These are phyloP conservation scores for Spinibarbus caldwelli DNA, from an alignment of 2,797 vertebrate species.

Conservation along the genomic window DNA sequence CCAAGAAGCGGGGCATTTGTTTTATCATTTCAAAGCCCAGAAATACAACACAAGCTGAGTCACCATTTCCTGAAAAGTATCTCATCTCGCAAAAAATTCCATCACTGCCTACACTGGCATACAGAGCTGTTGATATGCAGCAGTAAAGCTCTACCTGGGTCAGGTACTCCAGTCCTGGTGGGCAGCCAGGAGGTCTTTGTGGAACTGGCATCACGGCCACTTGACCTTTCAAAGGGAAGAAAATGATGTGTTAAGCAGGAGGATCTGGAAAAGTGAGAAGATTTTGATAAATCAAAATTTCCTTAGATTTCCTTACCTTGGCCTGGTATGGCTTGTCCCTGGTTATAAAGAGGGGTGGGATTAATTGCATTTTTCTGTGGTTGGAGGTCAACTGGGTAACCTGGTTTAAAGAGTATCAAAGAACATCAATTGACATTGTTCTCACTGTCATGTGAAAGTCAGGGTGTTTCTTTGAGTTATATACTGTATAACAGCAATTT, in stretches of 20 bases:
- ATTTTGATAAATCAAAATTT: background rate
- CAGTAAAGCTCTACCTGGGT: constrained; percentile 73
- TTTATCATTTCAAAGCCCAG: background rate
- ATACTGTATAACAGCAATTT: constrained; percentile 1
- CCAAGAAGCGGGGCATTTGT: background rate
- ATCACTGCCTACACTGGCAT: background rate
- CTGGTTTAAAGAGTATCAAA: constrained; percentile 6
- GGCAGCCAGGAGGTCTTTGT: constrained; percentile 71
- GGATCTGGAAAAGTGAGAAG: background rate
- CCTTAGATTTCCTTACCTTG: background rate
- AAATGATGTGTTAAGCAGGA: background rate
- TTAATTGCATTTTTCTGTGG: constrained; percentile 12
- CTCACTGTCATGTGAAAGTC: background rate
- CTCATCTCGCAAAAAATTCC: background rate
- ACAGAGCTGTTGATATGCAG: background rate
- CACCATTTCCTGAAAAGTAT: background rate
- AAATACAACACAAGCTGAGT: background rate
- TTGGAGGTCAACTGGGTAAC: constrained; percentile 40
- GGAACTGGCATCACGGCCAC: constrained; percentile 70
- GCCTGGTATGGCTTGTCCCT: constrained; percentile 50
- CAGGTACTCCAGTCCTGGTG: constrained; percentile 84
- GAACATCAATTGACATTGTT: background rate
- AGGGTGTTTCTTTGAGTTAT: background rate
- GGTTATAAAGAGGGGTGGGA: constrained; percentile 33
- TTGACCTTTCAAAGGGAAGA: constrained; percentile 44